A percentile compares a stretch with the other conserved stretches of the same genome.
Conservation (phyloP, 2,888 invertebrate species). For the Heteromyza rotundicornis region DNA sequence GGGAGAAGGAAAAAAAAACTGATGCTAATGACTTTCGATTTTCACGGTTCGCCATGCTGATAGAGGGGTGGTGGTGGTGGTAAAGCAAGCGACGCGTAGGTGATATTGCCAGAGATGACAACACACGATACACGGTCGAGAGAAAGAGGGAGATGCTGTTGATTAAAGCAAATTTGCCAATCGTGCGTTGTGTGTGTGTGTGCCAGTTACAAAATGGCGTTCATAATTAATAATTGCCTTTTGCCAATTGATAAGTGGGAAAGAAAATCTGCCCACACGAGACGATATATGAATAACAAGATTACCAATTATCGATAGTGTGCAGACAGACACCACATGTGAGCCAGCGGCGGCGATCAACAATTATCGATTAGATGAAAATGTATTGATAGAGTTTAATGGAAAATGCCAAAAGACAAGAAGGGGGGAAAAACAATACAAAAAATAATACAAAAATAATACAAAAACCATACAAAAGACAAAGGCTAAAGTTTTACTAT, state of each 20-base stretch:
- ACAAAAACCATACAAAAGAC: no score
- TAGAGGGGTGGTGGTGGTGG: background rate
- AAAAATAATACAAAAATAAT: constrained; percentile 8
- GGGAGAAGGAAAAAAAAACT: no score
- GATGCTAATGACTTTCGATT: constrained; percentile 2
- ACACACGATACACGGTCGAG: no score
- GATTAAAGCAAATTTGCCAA: background rate
- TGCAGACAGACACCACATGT: background rate
- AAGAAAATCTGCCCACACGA: constrained; percentile 3
- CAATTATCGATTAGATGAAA: constrained; percentile 48
- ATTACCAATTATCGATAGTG: constrained; percentile 53
- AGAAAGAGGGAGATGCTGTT: background rate
- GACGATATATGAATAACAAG: constrained; percentile 30
- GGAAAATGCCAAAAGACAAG: background rate
- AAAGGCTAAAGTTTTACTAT: background rate
- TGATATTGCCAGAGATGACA: no score
- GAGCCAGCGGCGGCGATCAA: constrained; percentile 35
- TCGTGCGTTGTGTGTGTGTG: background rate
- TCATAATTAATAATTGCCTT: constrained; percentile 28
- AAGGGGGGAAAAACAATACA: constrained; percentile 1
- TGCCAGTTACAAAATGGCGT: constrained; percentile 10
- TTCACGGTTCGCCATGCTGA: background rate
- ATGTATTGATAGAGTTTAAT: constrained; percentile 12
- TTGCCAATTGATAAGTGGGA: constrained; percentile 20
- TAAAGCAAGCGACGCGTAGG: background rate